Evolutionary conservation across 2,797 vertebrate genomes (phyloP).

Genomic region (Masticophis lateralis): DNA sequence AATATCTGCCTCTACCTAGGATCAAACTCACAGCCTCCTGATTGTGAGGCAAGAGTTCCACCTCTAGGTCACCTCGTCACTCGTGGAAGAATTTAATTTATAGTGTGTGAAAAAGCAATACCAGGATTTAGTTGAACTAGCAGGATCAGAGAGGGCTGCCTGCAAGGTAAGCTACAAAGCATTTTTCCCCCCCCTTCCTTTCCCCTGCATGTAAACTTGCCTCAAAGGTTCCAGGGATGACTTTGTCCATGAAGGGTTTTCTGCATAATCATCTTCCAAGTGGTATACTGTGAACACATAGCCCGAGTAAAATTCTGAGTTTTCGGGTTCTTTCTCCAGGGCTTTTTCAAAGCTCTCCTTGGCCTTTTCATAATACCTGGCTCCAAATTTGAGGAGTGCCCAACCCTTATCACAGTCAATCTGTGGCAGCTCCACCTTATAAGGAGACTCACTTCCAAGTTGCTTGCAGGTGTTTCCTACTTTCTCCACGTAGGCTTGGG

Average conservation of each 20-base stretch:
- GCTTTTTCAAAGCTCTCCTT: slow-evolving; percentile 75
- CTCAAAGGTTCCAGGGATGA: no score
- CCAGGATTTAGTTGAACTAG: background rate
- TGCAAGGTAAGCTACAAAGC: background rate
- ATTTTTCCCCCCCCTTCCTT: background rate
- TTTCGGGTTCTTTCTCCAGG: slow-evolving; percentile 68
- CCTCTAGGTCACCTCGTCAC: no score
- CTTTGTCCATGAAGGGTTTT: no score
- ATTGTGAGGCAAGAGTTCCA: no score
- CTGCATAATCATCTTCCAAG: slow-evolving; percentile 28
- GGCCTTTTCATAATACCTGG: slow-evolving; percentile 64
- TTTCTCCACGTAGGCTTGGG: slow-evolving; percentile 67
- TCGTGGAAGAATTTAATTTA: background rate
- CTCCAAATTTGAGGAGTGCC: slow-evolving; percentile 72
- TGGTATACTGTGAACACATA: slow-evolving; percentile 72
- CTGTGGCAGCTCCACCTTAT: slow-evolving; percentile 60
- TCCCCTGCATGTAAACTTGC: background rate
- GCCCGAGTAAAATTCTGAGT: slow-evolving; percentile 70
- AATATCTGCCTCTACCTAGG: no score
- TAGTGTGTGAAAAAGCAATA: background rate
- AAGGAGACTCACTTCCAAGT: background rate
- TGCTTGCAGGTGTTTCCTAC: slow-evolving; percentile 57
- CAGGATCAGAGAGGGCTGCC: background rate
- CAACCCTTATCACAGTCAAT: slow-evolving; percentile 72
- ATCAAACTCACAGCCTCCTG: no score